Evolutionary conservation across 2,888 invertebrate species (phyloP).

Genomic region (Thymelicus lineola): DNA sequence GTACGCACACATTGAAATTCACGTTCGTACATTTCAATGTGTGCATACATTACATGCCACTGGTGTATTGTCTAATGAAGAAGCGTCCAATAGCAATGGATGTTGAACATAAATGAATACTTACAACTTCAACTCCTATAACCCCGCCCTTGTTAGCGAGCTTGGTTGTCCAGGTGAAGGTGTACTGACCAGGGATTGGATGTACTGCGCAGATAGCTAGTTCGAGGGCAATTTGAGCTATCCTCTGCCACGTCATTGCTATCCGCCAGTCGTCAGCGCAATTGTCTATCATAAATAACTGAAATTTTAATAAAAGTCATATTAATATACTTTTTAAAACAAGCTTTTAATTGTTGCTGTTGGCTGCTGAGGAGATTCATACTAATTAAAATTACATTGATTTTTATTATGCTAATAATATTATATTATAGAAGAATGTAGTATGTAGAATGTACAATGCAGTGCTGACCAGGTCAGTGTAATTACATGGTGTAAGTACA

Average conservation of each 20-base stretch:
- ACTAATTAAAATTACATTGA: no score
- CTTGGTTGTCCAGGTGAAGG: slow-evolving; percentile 98
- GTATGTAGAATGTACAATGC: no score
- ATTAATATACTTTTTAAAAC: no score
- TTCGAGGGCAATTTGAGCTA: slow-evolving; percentile 96
- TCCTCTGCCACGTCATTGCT: slow-evolving; percentile 99
- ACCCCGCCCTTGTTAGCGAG: slow-evolving; percentile 94
- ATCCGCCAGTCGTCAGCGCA: slow-evolving; percentile 99
- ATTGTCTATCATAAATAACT: slow-evolving; percentile 99
- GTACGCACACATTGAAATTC: no score
- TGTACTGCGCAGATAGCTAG: slow-evolving; percentile 98
- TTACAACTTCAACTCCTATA: slow-evolving; percentile 86
- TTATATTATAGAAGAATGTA: no score
- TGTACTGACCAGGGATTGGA: slow-evolving; percentile 98
- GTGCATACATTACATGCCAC: no score
- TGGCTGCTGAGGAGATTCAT: no score
- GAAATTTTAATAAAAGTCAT: slow-evolving; percentile 59
- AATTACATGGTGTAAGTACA: no score
- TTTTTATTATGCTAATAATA: no score
- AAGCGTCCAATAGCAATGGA: neutral
- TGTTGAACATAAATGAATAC: slow-evolving; percentile 47
- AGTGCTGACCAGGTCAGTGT: neutral
- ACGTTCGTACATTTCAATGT: no score
- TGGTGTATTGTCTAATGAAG: no score
- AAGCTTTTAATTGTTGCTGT: no score